Conservation (phyloP, 2,888 invertebrate species). For the Melipona bicolor region DNA sequence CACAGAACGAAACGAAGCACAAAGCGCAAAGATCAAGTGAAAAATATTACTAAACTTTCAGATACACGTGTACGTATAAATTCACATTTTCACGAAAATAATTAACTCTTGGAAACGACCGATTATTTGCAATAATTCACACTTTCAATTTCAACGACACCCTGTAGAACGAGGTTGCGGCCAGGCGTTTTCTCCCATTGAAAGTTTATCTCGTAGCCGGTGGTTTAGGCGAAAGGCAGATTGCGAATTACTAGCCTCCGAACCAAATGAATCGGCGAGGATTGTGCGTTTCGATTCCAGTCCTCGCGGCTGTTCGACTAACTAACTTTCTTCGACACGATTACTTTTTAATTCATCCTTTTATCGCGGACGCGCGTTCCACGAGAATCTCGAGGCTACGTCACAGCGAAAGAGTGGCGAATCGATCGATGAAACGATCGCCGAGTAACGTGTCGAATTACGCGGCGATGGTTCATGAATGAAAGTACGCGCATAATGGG, state of each 20-base stretch:
- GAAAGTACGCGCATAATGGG: not conserved
- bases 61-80: too few species aligned
- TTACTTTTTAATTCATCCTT: conserved; percentile 30
- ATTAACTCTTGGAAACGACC: too few species aligned
- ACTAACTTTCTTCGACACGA: conserved; percentile 35
- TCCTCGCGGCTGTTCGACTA: conserved; percentile 23
- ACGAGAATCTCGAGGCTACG: not conserved
- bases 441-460: not conserved
- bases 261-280: conserved; percentile 46
- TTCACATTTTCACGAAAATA: too few species aligned
- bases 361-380: not conserved
- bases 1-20: not conserved
- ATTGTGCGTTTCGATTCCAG: conserved; percentile 49
- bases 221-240: conserved; percentile 56
- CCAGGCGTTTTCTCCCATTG: conserved; percentile 56
- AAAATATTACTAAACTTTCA: too few species aligned
- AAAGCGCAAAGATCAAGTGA: not conserved
- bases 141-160: conserved; percentile 28
- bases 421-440: not conserved
- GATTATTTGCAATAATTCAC: too few species aligned
- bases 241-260: conserved; percentile 51
- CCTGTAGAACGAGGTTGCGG: conserved; percentile 49
- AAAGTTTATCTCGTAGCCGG: conserved; percentile 53
- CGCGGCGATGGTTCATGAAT: not conserved
- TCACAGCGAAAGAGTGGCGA: not conserved